Evolutionary conservation across 2,797 vertebrate genomes (phyloP).

Genomic region (Oryzias sinensis): DNA sequence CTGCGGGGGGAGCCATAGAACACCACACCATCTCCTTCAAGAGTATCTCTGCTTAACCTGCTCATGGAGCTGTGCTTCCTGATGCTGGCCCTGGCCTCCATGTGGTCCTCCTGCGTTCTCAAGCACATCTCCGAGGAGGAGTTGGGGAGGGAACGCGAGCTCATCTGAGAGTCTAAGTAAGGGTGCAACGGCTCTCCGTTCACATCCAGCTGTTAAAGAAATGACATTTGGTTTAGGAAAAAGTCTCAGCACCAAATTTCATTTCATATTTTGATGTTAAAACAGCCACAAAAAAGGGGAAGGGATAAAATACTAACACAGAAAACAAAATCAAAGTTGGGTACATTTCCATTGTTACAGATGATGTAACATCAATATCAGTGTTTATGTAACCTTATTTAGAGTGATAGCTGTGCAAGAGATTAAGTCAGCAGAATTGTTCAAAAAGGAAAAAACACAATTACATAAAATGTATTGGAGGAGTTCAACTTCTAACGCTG

Average conservation of each 20-base stretch:
- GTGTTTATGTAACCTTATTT: too few relatives aligned
- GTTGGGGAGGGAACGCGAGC: constrained; percentile 85
- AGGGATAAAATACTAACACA: too few relatives aligned
- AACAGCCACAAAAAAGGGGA: too few relatives aligned
- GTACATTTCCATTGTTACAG: too few relatives aligned
- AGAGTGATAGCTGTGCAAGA: too few relatives aligned
- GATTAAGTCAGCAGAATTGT: background rate
- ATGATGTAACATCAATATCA: too few relatives aligned
- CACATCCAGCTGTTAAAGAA: constrained; percentile 60
- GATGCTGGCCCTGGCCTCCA: constrained; percentile 82
- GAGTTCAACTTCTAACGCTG: background rate
- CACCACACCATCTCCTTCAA: constrained; percentile 78
- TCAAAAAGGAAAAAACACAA: background rate
- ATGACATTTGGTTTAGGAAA: background rate
- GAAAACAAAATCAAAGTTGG: too few relatives aligned
- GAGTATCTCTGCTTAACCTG: constrained; percentile 83
- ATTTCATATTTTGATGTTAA: too few relatives aligned
- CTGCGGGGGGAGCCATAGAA: constrained; percentile 82
- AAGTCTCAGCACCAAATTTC: too few relatives aligned
- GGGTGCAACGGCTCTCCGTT: constrained; percentile 84
- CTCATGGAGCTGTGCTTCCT: constrained; percentile 97
- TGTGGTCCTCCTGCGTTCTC: constrained; percentile 83
- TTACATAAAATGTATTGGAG: background rate
- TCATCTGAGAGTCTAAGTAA: constrained; percentile 68
- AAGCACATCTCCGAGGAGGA: constrained; percentile 95